Evolutionary conservation across 2,888 invertebrate species (phyloP).

Genomic region (Amblyjoppa proteus): DNA sequence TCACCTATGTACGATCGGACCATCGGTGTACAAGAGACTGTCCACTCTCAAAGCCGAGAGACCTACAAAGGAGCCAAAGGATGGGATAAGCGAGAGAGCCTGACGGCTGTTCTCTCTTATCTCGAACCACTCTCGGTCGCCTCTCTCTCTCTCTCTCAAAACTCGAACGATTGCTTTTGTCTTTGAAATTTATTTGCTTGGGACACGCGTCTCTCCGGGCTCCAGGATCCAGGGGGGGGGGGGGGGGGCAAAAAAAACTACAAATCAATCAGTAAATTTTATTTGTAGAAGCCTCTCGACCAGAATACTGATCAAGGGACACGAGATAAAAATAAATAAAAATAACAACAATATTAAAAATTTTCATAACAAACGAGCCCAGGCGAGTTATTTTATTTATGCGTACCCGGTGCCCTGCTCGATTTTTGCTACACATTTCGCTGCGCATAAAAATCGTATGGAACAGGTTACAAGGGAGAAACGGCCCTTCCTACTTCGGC

Average conservation of each 20-base stretch:
- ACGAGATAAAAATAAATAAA: background rate
- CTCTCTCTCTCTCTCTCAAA: constrained; percentile 12
- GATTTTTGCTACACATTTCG: background rate
- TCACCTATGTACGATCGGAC: background rate
- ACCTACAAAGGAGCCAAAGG: constrained; percentile 51
- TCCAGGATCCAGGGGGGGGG: background rate
- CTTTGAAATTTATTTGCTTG: constrained; percentile 65
- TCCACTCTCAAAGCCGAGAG: constrained; percentile 51
- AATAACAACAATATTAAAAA: background rate
- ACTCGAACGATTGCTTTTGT: constrained; percentile 61
- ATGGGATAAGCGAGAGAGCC: constrained; percentile 40
- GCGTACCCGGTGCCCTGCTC: background rate
- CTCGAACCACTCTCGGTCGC: background rate
- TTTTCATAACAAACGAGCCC: background rate
- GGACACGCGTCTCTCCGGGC: constrained; percentile 50
- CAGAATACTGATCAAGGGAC: constrained; percentile 26
- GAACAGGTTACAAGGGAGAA: background rate
- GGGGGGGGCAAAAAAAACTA: constrained; percentile 26
- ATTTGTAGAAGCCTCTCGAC: constrained; percentile 28
- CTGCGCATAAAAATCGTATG: background rate
- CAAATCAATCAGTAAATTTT: constrained; percentile 52
- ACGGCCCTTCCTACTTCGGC: background rate
- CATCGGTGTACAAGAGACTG: constrained; percentile 43
- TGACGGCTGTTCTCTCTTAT: constrained; percentile 28
- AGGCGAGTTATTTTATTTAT: background rate